Conservation (phyloP, 2,797 vertebrate species). For the Lepus oiostolus region DNA sequence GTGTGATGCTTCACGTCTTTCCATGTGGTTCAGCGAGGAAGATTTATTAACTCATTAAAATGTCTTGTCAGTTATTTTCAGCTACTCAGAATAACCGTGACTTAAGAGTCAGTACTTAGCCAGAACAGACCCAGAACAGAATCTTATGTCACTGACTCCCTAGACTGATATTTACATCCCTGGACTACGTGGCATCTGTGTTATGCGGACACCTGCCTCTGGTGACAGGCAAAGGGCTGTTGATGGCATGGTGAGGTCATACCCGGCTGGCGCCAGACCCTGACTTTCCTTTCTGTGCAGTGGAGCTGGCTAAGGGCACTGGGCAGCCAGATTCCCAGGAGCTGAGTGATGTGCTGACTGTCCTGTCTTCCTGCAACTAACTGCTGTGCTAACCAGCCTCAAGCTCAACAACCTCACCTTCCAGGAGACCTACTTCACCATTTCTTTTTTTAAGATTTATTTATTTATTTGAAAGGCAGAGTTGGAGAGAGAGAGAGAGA, state of each 20-base stretch:
- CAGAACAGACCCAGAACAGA: conserved; percentile 59
- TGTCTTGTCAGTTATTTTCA: conserved; percentile 61
- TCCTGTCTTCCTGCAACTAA: background rate
- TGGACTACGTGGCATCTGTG: background rate
- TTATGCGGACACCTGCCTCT: background rate
- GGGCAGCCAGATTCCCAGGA: background rate
- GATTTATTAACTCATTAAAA: conserved; percentile 82
- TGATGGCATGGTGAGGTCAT: rapidly evolving
- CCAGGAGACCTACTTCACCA: background rate
- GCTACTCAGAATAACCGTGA: conserved; percentile 56
- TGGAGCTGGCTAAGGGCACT: rapidly evolving
- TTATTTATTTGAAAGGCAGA: no score
- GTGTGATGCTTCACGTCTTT: conserved; percentile 79
- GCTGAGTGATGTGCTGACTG: rapidly evolving
- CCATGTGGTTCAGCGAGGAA: conserved; percentile 71
- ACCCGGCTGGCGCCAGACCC: rapidly evolving
- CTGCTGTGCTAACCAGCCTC: no score
- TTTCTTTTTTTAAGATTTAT: background rate
- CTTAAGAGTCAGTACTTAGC: conserved; percentile 58
- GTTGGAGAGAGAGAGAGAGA: no score
- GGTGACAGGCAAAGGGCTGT: background rate
- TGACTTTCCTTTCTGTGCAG: background rate
- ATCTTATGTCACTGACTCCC: conserved; percentile 45
- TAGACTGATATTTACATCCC: background rate
- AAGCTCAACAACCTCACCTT: background rate